Conservation (phyloP, 2,113 vertebrate genomes). For the Paramormyrops kingsleyae region DNA sequence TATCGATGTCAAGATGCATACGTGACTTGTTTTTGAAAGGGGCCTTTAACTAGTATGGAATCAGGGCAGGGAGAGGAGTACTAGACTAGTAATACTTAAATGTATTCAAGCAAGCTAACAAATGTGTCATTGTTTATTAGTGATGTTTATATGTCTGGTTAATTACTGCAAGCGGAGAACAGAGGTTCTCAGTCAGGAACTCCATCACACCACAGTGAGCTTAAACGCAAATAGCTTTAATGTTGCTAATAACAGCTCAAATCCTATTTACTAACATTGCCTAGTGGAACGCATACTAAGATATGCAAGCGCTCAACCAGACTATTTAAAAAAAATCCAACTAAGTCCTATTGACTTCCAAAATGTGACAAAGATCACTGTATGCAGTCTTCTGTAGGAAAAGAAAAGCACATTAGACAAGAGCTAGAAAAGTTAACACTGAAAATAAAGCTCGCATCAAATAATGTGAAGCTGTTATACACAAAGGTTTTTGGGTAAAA, state of each 20-base stretch:
- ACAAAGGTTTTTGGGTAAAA: constrained; percentile 14
- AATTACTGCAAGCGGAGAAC: neutral
- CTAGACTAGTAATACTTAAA: neutral
- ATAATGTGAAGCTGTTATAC: constrained; percentile 1
- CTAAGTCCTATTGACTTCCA: neutral
- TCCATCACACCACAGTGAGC: constrained; percentile 6
- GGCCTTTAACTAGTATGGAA: neutral
- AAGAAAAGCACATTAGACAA: neutral
- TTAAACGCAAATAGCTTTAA: constrained; percentile 3
- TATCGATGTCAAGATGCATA: neutral
- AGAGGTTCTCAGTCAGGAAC: neutral
- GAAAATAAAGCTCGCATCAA: constrained; percentile 9
- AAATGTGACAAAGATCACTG: neutral
- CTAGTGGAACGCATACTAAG: neutral
- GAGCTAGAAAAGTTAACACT: constrained; percentile 3
- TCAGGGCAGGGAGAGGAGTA: neutral
- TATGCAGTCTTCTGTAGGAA: constrained; percentile 13
- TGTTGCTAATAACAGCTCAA: neutral
- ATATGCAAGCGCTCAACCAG: neutral
- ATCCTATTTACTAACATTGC: neutral
- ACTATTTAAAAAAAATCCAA: neutral
- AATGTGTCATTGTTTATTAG: neutral
- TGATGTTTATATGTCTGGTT: neutral
- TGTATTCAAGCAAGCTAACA: neutral
- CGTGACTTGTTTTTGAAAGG: neutral